Base-by-base conservation (phyloP, 2,113 vertebrate genomes). In the Leptocoma aspasia region DNA sequence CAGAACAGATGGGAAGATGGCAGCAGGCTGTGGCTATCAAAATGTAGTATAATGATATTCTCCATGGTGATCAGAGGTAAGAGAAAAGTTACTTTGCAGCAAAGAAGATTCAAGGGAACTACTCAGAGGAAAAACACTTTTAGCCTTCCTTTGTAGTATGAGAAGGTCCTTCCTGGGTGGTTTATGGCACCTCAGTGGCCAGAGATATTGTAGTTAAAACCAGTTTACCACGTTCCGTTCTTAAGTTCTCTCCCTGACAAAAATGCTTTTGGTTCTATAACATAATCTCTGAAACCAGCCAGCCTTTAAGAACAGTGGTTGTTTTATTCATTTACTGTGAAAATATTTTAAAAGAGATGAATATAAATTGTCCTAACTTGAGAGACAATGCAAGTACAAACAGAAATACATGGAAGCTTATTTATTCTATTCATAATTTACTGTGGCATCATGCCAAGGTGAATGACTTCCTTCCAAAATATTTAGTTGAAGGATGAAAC, bases 401-500 rank as follows among this genome's bases (percentile, higher is more conserved):
- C 33, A 86, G 71, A 86, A 92, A 83, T 60, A 63, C 11, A n/a
- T 9, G 15, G 16, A 88, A 63, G 16, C n/a, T 86, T 89, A 66
- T 65, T 94, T 81, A 77, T 81, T 86, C 64, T 54, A 22, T 27
- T 61, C 47, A 27, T 63, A 86, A 90, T 83, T 91, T 81, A 78
- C 49, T 56, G 44, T 68, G 52, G 52, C 59, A 81, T 84, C 44
- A 81, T 84, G 72, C 80, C 86, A 89, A 89, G 31, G 53, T 92
- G 80, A 96, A 96, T 94, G 92, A 37, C 52, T 66, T 80, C 56
- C 26, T 95, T 88, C 59, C 82, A 96, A 89, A 97, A 95, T 88
- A 94, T 59, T 89, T 95, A 92, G 86, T 79, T 81, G 81, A 86
- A 94, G n/a, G 44, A 84, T 88, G 59, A 60, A 93, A 64, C 37